These are phyloP conservation scores for Exaiptasia diaphana DNA, from an alignment of 64 coral and sea anemone species.

Conservation along the genomic window DNA sequence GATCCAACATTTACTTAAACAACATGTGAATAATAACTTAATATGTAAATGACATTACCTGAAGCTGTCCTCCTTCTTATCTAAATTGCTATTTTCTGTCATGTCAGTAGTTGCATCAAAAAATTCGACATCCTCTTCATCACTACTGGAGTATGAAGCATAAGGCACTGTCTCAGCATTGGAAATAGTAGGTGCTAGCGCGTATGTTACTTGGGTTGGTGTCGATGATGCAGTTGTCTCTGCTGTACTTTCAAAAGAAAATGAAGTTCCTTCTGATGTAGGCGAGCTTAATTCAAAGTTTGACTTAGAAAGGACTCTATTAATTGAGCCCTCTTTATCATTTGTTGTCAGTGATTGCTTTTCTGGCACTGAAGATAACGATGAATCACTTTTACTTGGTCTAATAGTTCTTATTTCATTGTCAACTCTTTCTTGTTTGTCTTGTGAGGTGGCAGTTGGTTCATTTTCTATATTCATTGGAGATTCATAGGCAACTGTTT, in stretches of 20 bases:
- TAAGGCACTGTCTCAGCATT: constrained; percentile 48
- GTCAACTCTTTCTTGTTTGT: constrained; percentile 6
- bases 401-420: constrained; percentile 49
- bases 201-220: constrained; percentile 39
- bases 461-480: not conserved
- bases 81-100: constrained; percentile 27
- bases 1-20: too few species aligned
- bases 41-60: too few species aligned
- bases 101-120: constrained; percentile 96
- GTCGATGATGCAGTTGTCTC: not conserved
- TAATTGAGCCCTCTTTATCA: not conserved
- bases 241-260: not conserved
- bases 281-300: constrained; percentile 40
- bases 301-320: constrained; percentile 27
- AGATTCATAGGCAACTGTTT: too few species aligned
- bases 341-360: constrained; percentile 10
- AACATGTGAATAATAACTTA: too few species aligned
- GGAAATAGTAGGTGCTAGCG: constrained; percentile 34
- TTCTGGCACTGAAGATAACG: constrained; percentile 26
- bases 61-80: constrained; percentile 1
- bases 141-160: constrained; percentile 96
- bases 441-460: not conserved
- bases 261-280: not conserved
- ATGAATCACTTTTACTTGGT: constrained; percentile 83
- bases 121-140: constrained; percentile 93